Percentiles rank a stretch among this genome's conserved stretches.
Evolutionary conservation across 2,888 invertebrate species (phyloP).

Genomic region (Oxycera nigricornis): DNA sequence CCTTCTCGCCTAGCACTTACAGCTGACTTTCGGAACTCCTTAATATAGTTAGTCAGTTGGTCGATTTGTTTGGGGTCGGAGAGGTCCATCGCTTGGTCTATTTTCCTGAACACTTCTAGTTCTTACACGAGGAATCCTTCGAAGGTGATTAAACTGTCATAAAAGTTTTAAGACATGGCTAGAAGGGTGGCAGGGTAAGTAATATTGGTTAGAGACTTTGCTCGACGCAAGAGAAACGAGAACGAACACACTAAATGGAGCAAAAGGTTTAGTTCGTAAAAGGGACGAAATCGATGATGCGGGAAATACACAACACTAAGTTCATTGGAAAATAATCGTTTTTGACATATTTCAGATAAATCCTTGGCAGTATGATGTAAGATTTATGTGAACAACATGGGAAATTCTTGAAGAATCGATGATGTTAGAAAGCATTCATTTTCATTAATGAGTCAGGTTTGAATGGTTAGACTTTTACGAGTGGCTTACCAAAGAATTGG

Average conservation of each 20-base stretch:
- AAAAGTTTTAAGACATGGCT: constrained; percentile 30
- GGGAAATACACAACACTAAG: not conserved
- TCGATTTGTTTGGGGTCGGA: not conserved
- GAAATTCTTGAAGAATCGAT: too few relatives aligned
- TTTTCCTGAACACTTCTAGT: not conserved
- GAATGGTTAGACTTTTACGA: too few relatives aligned
- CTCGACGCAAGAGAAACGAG: not conserved
- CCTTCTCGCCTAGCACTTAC: not conserved
- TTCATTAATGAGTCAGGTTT: too few relatives aligned
- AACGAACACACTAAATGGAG: not conserved
- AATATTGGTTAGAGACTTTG: constrained; percentile 9
- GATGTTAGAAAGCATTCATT: too few relatives aligned
- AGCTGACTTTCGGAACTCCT: not conserved
- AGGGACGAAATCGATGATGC: not conserved
- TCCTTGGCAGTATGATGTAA: not conserved
- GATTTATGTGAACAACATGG: too few relatives aligned
- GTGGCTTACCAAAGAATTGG: too few relatives aligned
- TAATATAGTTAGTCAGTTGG: not conserved
- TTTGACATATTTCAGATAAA: constrained; percentile 24
- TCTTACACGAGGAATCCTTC: constrained; percentile 14
- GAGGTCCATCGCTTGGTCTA: not conserved
- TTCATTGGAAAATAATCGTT: constrained; percentile 23
- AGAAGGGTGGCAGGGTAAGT: not conserved
- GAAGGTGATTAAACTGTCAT: constrained; percentile 38
- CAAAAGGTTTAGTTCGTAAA: not conserved